These are phyloP conservation scores for Sternotherus odoratus DNA, from an alignment of 2,797 vertebrate species.

Conservation along the genomic window DNA sequence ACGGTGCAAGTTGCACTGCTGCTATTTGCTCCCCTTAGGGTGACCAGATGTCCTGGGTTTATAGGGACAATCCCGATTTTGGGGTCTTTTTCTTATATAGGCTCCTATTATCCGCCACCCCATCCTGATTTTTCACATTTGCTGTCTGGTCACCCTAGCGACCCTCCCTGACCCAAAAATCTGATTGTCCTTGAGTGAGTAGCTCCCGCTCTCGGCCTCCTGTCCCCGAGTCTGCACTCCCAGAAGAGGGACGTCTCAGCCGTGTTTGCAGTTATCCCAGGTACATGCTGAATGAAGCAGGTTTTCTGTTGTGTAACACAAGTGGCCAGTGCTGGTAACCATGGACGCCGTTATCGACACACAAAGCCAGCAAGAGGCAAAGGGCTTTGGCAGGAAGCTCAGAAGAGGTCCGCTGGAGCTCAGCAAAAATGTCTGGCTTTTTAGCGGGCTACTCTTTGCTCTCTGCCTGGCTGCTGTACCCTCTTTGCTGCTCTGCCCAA, in stretches of 20 bases:
- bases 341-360: background rate
- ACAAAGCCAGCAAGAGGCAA: background rate
- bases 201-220: background rate
- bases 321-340: background rate
- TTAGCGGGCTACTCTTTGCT: background rate
- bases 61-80: no score
- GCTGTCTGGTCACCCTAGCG: no score
- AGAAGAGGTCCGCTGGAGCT: no score
- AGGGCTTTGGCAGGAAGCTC: background rate
- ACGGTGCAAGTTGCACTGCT: background rate
- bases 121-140: no score
- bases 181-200: background rate
- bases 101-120: no score
- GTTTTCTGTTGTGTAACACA: background rate
- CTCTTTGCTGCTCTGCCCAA: background rate
- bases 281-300: background rate
- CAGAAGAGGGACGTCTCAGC: background rate
- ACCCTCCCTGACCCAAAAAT: background rate
- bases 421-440: background rate
- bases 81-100: no score
- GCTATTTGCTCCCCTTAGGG: background rate
- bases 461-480: background rate
- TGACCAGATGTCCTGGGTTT: no score
- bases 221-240: background rate
- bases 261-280: background rate